These are phyloP conservation scores for Drosophila ochracea DNA, from an alignment of 2,888 invertebrate species.

Conservation along the genomic window DNA sequence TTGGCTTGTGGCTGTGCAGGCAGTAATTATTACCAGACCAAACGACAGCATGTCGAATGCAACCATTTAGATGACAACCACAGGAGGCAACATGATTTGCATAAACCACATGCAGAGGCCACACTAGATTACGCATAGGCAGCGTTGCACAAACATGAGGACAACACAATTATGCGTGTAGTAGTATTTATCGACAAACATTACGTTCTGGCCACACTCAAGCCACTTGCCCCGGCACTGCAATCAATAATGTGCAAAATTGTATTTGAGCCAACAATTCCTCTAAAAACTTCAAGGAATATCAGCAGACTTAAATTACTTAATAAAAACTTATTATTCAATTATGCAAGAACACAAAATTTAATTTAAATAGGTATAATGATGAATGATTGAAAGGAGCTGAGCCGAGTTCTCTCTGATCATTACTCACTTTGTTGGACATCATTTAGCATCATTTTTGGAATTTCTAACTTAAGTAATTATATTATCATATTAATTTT, in stretches of 20 bases:
- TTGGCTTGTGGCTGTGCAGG: conserved; percentile 24
- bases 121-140: conserved; percentile 47
- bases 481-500: background rate
- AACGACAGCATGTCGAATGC: conserved; percentile 14
- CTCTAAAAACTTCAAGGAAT: background rate
- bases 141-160: conserved; percentile 27
- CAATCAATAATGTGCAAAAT: background rate
- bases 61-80: conserved; percentile 32
- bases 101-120: conserved; percentile 45
- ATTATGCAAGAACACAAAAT: background rate
- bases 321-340: background rate
- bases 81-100: conserved; percentile 52
- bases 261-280: background rate
- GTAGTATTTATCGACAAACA: conserved; percentile 27
- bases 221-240: background rate
- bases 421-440: background rate
- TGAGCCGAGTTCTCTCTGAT: background rate
- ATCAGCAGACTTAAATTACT: background rate
- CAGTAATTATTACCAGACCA: conserved; percentile 51
- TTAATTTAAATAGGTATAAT: background rate
- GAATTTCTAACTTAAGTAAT: background rate
- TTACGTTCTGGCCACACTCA: background rate
- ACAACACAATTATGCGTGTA: conserved; percentile 18
- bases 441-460: background rate
- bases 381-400: background rate